Evolutionary conservation across 2,888 invertebrate genomes (phyloP).

Genomic region (Andrena haemorrhoa): DNA sequence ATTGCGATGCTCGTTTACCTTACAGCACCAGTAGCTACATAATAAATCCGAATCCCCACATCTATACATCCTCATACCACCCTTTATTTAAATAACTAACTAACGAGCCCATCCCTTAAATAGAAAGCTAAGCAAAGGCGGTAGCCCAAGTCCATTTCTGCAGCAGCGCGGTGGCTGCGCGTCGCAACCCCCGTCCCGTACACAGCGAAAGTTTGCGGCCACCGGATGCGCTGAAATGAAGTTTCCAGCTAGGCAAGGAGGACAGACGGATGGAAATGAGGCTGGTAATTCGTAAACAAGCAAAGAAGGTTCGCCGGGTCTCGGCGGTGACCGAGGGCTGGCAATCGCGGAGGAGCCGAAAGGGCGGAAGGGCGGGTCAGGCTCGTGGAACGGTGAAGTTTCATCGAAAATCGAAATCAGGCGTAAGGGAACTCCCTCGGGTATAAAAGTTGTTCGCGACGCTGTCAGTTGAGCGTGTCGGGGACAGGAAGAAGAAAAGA

Average conservation of each 20-base stretch:
- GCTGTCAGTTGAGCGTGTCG: constrained; percentile 65
- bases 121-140: constrained; percentile 8
- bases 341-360: constrained; percentile 8
- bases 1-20: no score
- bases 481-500: constrained; percentile 27
- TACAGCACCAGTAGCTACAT: no score
- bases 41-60: no score
- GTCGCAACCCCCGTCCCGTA: neutral
- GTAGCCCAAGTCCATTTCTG: neutral
- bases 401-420: constrained; percentile 79
- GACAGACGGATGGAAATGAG: constrained; percentile 81
- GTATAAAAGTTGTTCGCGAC: constrained; percentile 77
- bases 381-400: constrained; percentile 74
- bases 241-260: constrained; percentile 70
- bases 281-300: constrained; percentile 80
- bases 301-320: constrained; percentile 67
- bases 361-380: constrained; percentile 19
- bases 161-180: neutral
- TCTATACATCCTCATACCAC: no score
- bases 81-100: neutral
- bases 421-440: constrained; percentile 76
- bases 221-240: constrained; percentile 54
- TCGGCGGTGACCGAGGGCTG: constrained; percentile 35
- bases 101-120: neutral
- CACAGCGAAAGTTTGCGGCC: constrained; percentile 12